Conservation (phyloP, 2,888 invertebrate species). For the Dendrolimus houi region DNA sequence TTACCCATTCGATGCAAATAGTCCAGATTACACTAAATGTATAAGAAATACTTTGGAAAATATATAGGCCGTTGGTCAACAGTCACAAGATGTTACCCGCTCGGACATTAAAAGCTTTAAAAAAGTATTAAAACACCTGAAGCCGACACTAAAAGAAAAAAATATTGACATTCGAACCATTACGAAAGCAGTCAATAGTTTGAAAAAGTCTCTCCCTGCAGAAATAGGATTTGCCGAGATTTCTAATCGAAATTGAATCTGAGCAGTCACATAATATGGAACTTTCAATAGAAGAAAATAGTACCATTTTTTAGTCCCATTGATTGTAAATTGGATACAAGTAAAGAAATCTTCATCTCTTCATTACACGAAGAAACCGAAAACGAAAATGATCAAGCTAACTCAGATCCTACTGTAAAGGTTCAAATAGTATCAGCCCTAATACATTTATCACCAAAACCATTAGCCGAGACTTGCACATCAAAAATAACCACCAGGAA, state of each 20-base stretch:
- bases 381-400: constrained; percentile 7
- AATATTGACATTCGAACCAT: too few relatives aligned
- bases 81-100: too few relatives aligned
- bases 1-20: constrained; percentile 17
- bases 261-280: too few relatives aligned
- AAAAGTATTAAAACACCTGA: too few relatives aligned
- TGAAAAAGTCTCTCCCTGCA: too few relatives aligned
- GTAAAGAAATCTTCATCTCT: constrained; percentile 2
- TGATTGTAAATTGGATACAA: constrained; percentile 4
- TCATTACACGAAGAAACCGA: constrained; percentile 7
- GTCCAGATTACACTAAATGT: constrained; percentile 14
- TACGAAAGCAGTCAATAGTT: too few relatives aligned
- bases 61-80: neutral
- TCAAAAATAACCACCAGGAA: constrained; percentile 8
- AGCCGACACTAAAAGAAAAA: too few relatives aligned
- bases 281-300: neutral
- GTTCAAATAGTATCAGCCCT: constrained; percentile 11
- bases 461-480: constrained; percentile 4
- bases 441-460: neutral
- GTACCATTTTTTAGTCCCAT: constrained; percentile 1
- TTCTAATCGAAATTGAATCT: too few relatives aligned
- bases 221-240: too few relatives aligned
- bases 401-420: constrained; percentile 9
- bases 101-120: too few relatives aligned
- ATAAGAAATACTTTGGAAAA: constrained; percentile 14